Evolutionary conservation across 2,113 vertebrate species (phyloP).

Genomic region (Nothoprocta perdicaria): DNA sequence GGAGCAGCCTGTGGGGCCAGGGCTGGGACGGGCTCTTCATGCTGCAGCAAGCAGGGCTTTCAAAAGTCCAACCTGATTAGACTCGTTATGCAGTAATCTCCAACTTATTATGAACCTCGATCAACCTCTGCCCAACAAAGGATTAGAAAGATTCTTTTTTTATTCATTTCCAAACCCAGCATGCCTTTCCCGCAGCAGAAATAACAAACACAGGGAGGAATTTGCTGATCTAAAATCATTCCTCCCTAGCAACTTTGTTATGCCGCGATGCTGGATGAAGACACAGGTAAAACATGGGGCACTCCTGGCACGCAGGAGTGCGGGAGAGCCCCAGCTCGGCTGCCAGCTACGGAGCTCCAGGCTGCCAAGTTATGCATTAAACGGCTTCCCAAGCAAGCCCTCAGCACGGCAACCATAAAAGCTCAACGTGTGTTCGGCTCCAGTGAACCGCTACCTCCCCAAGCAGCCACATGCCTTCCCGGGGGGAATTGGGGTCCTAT

Average conservation of each 20-base stretch:
- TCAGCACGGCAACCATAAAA: conserved; percentile 58
- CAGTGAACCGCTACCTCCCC: conserved; percentile 65
- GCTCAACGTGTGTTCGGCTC: conserved; percentile 40
- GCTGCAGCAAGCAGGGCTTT: conserved; percentile 64
- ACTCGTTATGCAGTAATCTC: conserved; percentile 49
- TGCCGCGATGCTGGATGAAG: not conserved
- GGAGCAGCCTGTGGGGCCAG: conserved; percentile 29
- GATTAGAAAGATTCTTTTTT: conserved; percentile 38
- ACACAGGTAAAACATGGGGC: not conserved
- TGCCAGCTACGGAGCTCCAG: conserved; percentile 42
- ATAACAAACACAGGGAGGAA: conserved; percentile 37
- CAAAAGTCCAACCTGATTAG: conserved; percentile 67
- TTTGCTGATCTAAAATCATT: conserved; percentile 57
- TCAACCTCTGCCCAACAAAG: conserved; percentile 37
- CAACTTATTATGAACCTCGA: conserved; percentile 50
- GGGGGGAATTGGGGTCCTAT: conserved; percentile 1
- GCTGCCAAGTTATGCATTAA: conserved; percentile 67
- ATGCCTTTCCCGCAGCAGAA: conserved; percentile 51
- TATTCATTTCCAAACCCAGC: not conserved
- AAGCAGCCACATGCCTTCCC: conserved; percentile 30
- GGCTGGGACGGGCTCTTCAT: conserved; percentile 21
- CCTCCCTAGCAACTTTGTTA: not conserved
- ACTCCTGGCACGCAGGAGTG: not conserved
- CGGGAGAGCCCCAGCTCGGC: not conserved
- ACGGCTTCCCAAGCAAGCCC: conserved; percentile 53